These are phyloP conservation scores for Eilema depressum DNA, from an alignment of 2,888 invertebrate genomes.

Conservation along the genomic window DNA sequence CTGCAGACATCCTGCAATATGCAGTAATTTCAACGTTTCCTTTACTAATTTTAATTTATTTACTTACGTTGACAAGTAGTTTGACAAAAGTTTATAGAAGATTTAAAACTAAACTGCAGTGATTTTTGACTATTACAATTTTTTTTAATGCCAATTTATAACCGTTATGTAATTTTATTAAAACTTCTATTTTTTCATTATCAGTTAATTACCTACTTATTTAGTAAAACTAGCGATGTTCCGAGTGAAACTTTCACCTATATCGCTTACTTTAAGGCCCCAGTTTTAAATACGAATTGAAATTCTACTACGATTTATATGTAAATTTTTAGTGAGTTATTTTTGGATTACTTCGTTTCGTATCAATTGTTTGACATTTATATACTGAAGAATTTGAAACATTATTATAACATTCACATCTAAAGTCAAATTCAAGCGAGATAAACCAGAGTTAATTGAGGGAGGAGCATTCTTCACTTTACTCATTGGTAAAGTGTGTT, in stretches of 20 bases:
- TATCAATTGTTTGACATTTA: constrained; percentile 26
- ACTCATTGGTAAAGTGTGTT: no score
- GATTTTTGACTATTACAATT: no score
- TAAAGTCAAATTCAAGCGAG: no score
- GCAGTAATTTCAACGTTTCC: not conserved
- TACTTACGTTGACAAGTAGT: not conserved
- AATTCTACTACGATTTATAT: constrained; percentile 43
- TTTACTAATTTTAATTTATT: not conserved
- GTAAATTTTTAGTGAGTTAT: constrained; percentile 37
- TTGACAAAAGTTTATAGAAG: not conserved
- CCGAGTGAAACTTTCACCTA: not conserved
- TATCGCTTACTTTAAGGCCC: constrained; percentile 32
- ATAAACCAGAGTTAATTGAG: no score
- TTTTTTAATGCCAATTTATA: no score
- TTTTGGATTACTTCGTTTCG: constrained; percentile 28
- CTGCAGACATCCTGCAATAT: not conserved
- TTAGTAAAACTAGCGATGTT: not conserved
- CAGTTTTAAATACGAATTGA: constrained; percentile 29
- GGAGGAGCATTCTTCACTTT: no score
- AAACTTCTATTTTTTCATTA: no score
- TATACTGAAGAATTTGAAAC: constrained; percentile 6
- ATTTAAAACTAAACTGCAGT: no score
- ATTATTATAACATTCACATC: no score
- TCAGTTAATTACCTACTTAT: no score
- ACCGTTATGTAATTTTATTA: no score